A percentile compares a stretch with the other conserved stretches of the same genome.
These are phyloP conservation scores for Microhierax caerulescens DNA, from an alignment of 2,797 vertebrate genomes.

Conservation along the genomic window DNA sequence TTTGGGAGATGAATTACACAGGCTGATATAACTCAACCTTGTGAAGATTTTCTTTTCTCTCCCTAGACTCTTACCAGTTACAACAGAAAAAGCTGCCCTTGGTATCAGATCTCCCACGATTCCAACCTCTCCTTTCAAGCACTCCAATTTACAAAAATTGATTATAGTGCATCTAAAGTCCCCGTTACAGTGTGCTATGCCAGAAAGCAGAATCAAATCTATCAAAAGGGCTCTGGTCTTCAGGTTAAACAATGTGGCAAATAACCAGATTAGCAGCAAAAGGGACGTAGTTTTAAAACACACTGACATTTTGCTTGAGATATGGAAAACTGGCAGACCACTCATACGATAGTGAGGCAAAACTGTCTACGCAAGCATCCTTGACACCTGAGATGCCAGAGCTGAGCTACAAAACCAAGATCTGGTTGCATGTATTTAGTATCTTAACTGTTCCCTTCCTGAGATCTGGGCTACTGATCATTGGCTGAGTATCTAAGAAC, in stretches of 20 bases:
- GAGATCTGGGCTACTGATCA: background rate
- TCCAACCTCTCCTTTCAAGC: background rate
- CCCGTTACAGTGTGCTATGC: too few relatives aligned
- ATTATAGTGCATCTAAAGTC: background rate
- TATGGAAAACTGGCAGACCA: background rate
- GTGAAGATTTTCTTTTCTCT: conserved; percentile 3
- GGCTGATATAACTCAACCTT: background rate
- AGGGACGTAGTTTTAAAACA: background rate
- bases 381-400: background rate
- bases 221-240: background rate
- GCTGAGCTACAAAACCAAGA: background rate
- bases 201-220: background rate
- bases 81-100: background rate
- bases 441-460: background rate
- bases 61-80: background rate
- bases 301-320: background rate
- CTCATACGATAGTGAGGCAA: background rate
- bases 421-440: background rate
- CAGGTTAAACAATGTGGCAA: background rate
- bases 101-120: background rate
- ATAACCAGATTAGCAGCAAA: background rate
- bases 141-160: background rate
- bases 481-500: background rate
- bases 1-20: background rate
- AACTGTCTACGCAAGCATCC: background rate